phyloP scores from a whole-genome alignment of 1,140 invertebrate genomes.

The Drosophila nebulosa region DNA sequence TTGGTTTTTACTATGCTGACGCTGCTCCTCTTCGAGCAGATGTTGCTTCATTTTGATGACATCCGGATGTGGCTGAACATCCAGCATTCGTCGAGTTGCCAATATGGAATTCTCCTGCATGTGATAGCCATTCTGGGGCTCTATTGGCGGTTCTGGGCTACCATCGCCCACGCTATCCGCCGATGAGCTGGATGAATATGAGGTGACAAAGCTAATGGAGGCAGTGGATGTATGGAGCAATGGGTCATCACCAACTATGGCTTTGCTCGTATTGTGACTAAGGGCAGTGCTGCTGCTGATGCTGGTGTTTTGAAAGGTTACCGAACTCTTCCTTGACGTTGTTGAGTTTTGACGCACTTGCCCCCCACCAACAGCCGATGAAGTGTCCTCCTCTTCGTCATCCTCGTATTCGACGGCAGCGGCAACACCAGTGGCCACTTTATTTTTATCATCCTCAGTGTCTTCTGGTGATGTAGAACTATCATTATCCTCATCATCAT shows the following conservation, averaged over 20 bases:
- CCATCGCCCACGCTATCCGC: conserved; percentile 9
- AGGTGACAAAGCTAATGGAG: conserved; percentile 73
- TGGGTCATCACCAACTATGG: conserved; percentile 16
- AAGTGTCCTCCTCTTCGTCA: background rate
- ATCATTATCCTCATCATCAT: conserved; percentile 4
- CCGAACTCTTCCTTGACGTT: conserved; percentile 62
- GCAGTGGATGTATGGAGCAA: conserved; percentile 50
- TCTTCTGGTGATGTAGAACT: conserved; percentile 4
- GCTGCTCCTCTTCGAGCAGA: conserved; percentile 48
- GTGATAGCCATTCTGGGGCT: conserved; percentile 22
- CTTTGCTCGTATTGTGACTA: background rate
- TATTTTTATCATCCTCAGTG: background rate
- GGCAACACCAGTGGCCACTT: background rate
- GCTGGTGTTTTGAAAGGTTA: conserved; percentile 55
- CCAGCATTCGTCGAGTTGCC: conserved; percentile 58
- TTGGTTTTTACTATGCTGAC: conserved; percentile 47
- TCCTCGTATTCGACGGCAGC: no score
- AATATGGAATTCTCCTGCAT: conserved; percentile 58
- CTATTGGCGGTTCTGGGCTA: background rate
- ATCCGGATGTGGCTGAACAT: conserved; percentile 72
- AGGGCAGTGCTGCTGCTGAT: background rate
- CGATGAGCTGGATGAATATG: conserved; percentile 37
- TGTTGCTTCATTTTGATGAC: conserved; percentile 70
- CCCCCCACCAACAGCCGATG: background rate
- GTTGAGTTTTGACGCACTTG: conserved; percentile 47